Base-by-base conservation (phyloP, 2,113 vertebrate genomes). In the Edolisoma coerulescens region DNA sequence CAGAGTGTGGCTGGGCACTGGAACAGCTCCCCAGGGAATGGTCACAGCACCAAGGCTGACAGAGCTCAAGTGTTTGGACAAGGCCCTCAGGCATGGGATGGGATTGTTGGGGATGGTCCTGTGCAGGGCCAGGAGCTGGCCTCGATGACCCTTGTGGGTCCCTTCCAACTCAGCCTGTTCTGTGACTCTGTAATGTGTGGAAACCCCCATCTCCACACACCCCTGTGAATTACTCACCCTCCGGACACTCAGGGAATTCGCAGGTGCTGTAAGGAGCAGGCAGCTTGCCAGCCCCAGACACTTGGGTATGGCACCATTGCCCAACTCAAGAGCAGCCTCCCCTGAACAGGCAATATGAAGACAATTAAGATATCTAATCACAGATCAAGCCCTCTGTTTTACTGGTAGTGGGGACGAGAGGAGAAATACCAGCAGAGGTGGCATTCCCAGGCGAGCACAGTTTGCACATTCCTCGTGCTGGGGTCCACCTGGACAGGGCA, bases 81-180 rank as follows among this genome's bases (percentile, higher is more conserved):
- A 6, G 0, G 0, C 33, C 21, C 10, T 42, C 26, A 37, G 61
- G 52, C 35, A 26, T 52, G 42, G 53, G 37, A 7, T 37, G 71
- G 12, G 84, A 4, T 22, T 60, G 13, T 9, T 53, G 33, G 45
- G 73, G 45, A 23, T 12, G 37, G 16, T 24, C 16, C 70, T 49
- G 60, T 11, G 60, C 8, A 35, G 52, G 37, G 32, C 11, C 18
- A 33, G 47, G 45, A 69, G 45, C 0, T 68, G 53, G 6, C 27
- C 37, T 68, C 2, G 0, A 13, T 56, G 30, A 18, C 20, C 37
- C 37, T 8, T 15, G 27, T n/a, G 54, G 33, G 84, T 24, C 33
- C 27, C 23, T 78, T 19, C 84, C 45, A 20, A 1, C 73, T 33
- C 53, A 37, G 37, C 61, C 11, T 12, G 24, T 6, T 9, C 28